phyloP scores from a whole-genome alignment of 2,113 vertebrate genomes.

The Notothenia rossii region DNA sequence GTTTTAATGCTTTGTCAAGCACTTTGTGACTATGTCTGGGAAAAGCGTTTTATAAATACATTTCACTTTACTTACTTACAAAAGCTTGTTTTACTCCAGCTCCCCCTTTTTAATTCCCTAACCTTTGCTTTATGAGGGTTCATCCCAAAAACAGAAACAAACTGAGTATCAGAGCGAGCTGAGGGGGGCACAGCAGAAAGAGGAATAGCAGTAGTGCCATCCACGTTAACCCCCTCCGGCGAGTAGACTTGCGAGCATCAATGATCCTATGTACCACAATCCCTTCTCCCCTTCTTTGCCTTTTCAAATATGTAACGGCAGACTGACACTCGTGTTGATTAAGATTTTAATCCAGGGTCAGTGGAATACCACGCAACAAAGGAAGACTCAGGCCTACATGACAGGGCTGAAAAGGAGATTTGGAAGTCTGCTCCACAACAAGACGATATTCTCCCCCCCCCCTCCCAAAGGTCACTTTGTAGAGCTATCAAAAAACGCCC shows the following conservation, averaged over 20 bases:
- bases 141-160: conserved; percentile 46
- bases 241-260: conserved; percentile 43
- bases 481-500: conserved; percentile 45
- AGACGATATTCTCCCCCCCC: conserved; percentile 39
- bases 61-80: background rate
- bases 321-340: conserved; percentile 80
- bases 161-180: background rate
- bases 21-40: no score
- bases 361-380: conserved; percentile 64
- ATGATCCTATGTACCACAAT: conserved; percentile 44
- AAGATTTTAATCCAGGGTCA: conserved; percentile 81
- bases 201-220: conserved; percentile 22
- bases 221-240: conserved; percentile 27
- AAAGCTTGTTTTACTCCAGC: conserved; percentile 17
- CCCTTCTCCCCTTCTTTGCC: conserved; percentile 42
- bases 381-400: conserved; percentile 58
- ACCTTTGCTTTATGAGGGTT: conserved; percentile 50
- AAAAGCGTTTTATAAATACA: no score
- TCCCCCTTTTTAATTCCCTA: conserved; percentile 20
- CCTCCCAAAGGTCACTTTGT: conserved; percentile 56
- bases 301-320: conserved; percentile 54
- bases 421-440: conserved; percentile 43
- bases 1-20: no score
- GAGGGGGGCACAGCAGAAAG: conserved; percentile 15
- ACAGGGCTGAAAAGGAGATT: conserved; percentile 32